Conservation (phyloP, 2,797 vertebrate genomes). For the Tapera naevia region DNA sequence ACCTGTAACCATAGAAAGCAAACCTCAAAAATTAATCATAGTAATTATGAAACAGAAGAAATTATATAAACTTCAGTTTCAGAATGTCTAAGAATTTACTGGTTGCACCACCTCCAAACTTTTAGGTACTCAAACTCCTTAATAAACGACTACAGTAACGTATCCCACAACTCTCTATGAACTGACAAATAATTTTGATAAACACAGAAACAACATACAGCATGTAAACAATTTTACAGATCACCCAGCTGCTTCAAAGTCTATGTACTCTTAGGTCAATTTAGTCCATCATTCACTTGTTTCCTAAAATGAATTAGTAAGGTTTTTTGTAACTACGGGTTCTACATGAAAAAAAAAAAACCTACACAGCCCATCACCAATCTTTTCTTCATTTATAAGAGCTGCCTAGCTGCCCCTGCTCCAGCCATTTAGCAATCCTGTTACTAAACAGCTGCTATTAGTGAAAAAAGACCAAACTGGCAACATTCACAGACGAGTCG, state of each 20-base stretch:
- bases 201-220: neutral
- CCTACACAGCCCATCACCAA: neutral
- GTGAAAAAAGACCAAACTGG: neutral
- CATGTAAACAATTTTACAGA: neutral
- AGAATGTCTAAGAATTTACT: neutral
- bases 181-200: neutral
- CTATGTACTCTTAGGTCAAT: neutral
- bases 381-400: neutral
- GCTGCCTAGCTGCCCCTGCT: neutral
- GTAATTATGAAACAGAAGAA: too few species aligned
- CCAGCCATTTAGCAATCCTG: neutral
- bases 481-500: neutral
- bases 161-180: neutral
- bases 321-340: neutral
- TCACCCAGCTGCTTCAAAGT: neutral
- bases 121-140: neutral
- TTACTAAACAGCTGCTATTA: conserved; percentile 1
- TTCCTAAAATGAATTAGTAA: neutral
- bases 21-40: too few species aligned
- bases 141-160: neutral
- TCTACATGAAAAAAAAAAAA: neutral
- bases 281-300: neutral
- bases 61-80: too few species aligned
- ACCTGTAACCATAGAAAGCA: neutral
- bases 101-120: neutral